These are phyloP conservation scores for Aepyceros melampus DNA, from an alignment of 2,113 vertebrate species.

Conservation along the genomic window DNA sequence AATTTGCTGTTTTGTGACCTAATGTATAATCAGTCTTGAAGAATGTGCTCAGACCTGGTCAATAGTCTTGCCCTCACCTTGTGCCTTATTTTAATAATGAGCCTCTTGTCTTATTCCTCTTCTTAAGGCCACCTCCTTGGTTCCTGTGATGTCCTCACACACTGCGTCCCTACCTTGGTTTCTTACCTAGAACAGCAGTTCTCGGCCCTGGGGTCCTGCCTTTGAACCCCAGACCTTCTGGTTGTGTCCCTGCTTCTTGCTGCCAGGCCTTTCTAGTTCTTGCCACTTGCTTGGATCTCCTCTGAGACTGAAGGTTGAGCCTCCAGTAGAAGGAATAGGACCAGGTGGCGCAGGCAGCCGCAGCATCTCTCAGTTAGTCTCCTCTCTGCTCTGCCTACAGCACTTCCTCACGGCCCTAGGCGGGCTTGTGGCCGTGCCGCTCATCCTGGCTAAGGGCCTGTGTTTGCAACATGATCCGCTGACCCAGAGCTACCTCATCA, in stretches of 20 bases:
- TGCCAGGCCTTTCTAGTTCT: neutral
- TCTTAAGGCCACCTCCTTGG: neutral
- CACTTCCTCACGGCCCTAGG: slow-evolving; percentile 96
- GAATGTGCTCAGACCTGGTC: neutral
- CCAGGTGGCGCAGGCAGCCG: too few species aligned
- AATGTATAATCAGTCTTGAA: neutral
- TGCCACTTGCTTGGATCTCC: neutral
- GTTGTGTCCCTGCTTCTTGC: neutral
- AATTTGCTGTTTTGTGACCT: neutral
- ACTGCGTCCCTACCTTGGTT: neutral
- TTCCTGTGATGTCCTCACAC: neutral
- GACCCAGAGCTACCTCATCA: slow-evolving; percentile 95
- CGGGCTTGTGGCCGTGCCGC: slow-evolving; percentile 90
- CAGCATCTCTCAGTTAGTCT: neutral
- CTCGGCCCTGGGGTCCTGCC: neutral
- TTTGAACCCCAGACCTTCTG: neutral
- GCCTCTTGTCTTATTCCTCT: neutral
- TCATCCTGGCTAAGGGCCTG: slow-evolving; percentile 92
- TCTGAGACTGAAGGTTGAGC: neutral
- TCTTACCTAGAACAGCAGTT: neutral
- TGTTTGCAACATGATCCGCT: slow-evolving; percentile 94
- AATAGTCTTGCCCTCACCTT: neutral
- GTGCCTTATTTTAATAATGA: neutral
- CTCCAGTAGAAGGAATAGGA: neutral
- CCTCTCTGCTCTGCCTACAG: slow-evolving; percentile 78